Percentiles rank a stretch among this genome's conserved stretches.
These are phyloP conservation scores for Scaeva pyrastri DNA, from an alignment of 2,888 invertebrate species.

Conservation along the genomic window DNA sequence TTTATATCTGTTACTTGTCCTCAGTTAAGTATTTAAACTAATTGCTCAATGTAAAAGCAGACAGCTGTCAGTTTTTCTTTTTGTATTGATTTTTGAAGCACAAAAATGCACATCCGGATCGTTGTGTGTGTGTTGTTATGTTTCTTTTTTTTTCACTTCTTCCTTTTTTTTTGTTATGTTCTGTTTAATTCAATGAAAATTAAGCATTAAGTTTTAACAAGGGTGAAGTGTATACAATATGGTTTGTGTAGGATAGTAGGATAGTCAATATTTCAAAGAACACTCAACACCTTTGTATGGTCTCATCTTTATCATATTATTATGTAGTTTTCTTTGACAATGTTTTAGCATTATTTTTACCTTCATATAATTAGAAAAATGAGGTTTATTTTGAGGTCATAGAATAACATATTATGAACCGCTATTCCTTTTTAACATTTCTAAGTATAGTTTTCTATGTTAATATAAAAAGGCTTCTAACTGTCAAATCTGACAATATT, in stretches of 20 bases:
- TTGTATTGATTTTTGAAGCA: constrained; percentile 68
- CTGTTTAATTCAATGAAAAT: constrained; percentile 17
- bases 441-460: not conserved
- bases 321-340: not conserved
- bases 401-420: not conserved
- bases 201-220: constrained; percentile 11
- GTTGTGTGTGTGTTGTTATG: not conserved
- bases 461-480: not conserved
- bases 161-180: not conserved
- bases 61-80: constrained; percentile 14
- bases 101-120: constrained; percentile 42
- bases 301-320: not conserved
- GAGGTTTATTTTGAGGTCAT: not conserved
- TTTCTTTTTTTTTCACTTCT: not conserved
- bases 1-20: not conserved
- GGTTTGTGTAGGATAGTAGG: no score
- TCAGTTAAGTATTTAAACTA: not conserved
- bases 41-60: constrained; percentile 9
- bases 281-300: constrained; percentile 11
- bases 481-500: not conserved
- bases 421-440: not conserved
- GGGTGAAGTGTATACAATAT: constrained; percentile 12
- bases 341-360: not conserved
- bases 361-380: not conserved
- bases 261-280: not conserved